Evolutionary conservation across 1,140 invertebrate species (phyloP), one percentile per base, ranked within the genome.

Genomic region (Nebria ingens): DNA sequence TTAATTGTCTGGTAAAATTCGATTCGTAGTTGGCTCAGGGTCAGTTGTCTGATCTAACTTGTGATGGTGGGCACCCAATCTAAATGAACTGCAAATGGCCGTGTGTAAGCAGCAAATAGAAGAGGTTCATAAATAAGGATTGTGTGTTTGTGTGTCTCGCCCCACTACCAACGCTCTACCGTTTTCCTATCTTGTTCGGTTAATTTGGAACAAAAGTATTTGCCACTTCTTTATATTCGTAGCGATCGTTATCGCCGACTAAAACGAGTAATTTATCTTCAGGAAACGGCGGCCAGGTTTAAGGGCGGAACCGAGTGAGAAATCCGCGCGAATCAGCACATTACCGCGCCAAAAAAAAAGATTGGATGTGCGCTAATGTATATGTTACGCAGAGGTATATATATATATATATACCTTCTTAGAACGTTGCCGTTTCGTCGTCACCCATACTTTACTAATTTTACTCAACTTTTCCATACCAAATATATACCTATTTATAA

Each of bases 121-220:
- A 54, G 52, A 34, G 25, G 25, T 34, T 34, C 25, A 34, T 34
- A 34, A 34, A 34, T 34, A 34, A 34, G 25, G n/a, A 6, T 34
- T 6, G 25, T n/a, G 6, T 6, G 25, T n/a, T 34, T 34, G 6
- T n/a, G 6, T n/a, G n/a, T 34, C 25, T 9, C n/a, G 25, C 25
- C 25, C n/a, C 6, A 34, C 25, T n/a, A n/a, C 6, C 25, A 34
- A 34, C 25, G 25, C n/a, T n/a, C n/a, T n/a, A n/a, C n/a, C n/a
- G n/a, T n/a, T 29, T 45, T 17, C 9, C 40, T 45, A 45, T 45
- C 52, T 20, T 50, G 42, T 55, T 15, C 20, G 53, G 51, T 58
- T 58, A 58, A 58, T 58, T 58, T 58, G 56, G 53, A 58, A 58
- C 56, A 58, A 58, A 54, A 53, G 52, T 55, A 58, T 55, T 34